Evolutionary conservation across 2,113 vertebrate genomes (phyloP), one percentile per base, ranked within the genome.

Genomic region (Ailuropoda melanoleuca): DNA sequence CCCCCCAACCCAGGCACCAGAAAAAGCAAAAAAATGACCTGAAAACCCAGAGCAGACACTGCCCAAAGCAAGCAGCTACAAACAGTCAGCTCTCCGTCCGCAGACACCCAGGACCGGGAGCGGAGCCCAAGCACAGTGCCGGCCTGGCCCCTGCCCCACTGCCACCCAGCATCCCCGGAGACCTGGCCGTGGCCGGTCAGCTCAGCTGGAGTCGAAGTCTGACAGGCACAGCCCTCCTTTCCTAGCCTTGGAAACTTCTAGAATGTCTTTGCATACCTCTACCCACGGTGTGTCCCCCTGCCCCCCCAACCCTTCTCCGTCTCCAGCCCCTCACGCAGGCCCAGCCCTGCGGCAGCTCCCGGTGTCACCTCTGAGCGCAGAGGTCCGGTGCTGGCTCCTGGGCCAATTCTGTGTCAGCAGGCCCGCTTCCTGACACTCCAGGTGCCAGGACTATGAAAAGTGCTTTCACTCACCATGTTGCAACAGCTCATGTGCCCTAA

Each of bases 141-240:
- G 4, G n/a, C 78, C 68, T 4, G n/a, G 19, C 56, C 46, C 50
- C 19, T 0, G 11, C 17, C 60, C 90, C 31, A 1, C 53, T 4
- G 26, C 6, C 37, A 13, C 37, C 62, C 34, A 18, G 29, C 72
- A 26, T 8, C 56, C 34, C 60, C 3, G 1, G 34, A 37, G 66
- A 39, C 66, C 26, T 19, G 3, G 4, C 2, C 3, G 8, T 12
- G 7, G 46, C 4, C 0, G 3, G 56, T 2, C 8, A 1, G 6
- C 14, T 21, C 29, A 4, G 43, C 26, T 0, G 10, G 0, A 46
- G n/a, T 24, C 92, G 13, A 46, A 53, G 72, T 37, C 58, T 31
- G 66, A 31, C 4, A 24, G 48, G 58, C 26, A 26, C 64, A 43
- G 6, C 15, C 55, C 4, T 56, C 81, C 31, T 70, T 3, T 72